Evolutionary conservation across 2,888 invertebrate species (phyloP), one percentile per base, ranked within the genome.

Genomic region (Plebejus argus): DNA sequence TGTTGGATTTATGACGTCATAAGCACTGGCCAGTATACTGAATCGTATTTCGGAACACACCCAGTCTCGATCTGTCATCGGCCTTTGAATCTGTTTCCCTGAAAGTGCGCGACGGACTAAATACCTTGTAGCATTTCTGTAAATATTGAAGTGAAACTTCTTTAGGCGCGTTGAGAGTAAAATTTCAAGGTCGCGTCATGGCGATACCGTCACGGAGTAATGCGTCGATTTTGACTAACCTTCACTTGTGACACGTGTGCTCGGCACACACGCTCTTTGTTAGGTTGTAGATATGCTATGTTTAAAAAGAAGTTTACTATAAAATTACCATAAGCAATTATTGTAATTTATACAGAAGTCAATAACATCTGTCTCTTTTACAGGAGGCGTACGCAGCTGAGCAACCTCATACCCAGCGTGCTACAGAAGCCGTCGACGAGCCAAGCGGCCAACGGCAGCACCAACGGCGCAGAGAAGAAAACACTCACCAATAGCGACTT

Each of bases 401-500:
- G 91, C 85, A 90, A 88, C 79, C 92, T 94, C 81, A 90, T 94
- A 35, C 94, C 94, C 5, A 89, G 92, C 80, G 93, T 93, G 0
- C 85, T 94, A 0, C 92, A 89, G 78, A 90, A 86, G 79, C 83
- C 92, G 0, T 88, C 91, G 0, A 88, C 90, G 0, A 89, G 90
- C 79, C 83, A 83, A 76, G 82, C 86, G 15, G 76, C 83, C 61
- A 86, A 85, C 79, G 86, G 85, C 61, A 79, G 79, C 76, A 81
- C 81, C 78, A 85, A 83, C 79, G 85, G 85, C 15, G 83, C 85
- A 28, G 83, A 83, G 6, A 87, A 88, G 71, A 85, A 84, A 77
- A 87, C 91, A 28, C 87, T 95, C 82, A 92, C 87, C 82, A 95
- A 95, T 86, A 90, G 88, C 78, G 95, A 95, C 85, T 95, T 95